Evolutionary conservation across 2,797 vertebrate genomes (phyloP), one percentile per base, ranked within the genome.

Genomic region (Salmo trutta): DNA sequence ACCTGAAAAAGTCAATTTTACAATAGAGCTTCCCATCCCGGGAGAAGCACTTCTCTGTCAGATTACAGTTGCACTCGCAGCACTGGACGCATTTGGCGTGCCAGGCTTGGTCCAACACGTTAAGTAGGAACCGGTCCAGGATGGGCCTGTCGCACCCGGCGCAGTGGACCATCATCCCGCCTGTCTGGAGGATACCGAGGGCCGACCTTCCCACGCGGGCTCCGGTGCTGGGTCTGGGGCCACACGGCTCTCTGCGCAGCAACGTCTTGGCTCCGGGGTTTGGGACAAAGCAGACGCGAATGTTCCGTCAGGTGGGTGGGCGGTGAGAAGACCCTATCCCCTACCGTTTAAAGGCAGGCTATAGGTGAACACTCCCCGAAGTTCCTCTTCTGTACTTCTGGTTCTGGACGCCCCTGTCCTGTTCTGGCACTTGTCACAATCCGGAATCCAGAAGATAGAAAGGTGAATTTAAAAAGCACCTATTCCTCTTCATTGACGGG

Each of bases 1-100:
- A 99, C 97, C 97, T 96, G 95, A 98, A 98, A 92, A 99, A 98
- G 95, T 98, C 97, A 86, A 96, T 96, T 91, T 98, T 98, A 94
- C 97, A 99, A 92, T 98, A 99, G 86, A 99, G 97, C 93, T 99
- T 99, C 62, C 97, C 97, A 89, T 98, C 97, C 84, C 97, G 91
- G 89, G 97, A 97, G 93, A 99, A 99, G 90, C 97, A 99, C 93
- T 97, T 98, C 91, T 99, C 97, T 71, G 97, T 98, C 82, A 99
- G 94, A 91, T 96, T 96, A 93, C 96, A 97, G 94, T 93, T 98
- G 94, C 97, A 99, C 88, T 98, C 97, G 86, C 97, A 98, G 92
- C 97, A 99, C 94, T 97, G 97, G 73, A 99, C 97, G 90, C 97
- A 98, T 90, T 98, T 97, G 74, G 97, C 96, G 89, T 99, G 97